Percentiles rank a stretch among this genome's conserved stretches.
Conservation (phyloP, 2,797 vertebrate species). For the Buceros bicornis region DNA sequence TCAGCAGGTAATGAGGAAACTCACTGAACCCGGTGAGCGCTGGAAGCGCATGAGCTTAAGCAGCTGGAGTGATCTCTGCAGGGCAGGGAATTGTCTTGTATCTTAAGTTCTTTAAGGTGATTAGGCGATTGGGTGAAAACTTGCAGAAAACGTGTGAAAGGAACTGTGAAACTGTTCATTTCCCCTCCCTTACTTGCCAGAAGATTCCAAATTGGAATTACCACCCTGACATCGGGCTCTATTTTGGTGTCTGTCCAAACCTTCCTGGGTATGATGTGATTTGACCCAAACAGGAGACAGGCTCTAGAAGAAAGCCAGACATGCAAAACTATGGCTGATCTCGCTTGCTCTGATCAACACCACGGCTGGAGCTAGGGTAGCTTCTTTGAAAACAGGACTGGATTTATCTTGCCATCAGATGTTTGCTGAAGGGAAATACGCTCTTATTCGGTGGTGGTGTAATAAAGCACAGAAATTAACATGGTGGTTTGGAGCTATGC, state of each 20-base stretch:
- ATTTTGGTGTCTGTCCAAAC: not conserved
- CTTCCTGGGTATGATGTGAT: not conserved
- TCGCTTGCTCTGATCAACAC: not conserved
- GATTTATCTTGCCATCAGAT: not conserved
- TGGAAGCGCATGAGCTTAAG: not conserved
- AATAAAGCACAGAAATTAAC: not conserved
- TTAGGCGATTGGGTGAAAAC: not conserved
- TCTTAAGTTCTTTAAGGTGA: not conserved
- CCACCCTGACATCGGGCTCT: fast-evolving
- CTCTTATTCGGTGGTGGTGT: not conserved
- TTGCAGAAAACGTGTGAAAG: not conserved
- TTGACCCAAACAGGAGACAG: not conserved
- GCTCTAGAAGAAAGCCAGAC: not conserved
- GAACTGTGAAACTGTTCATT: not conserved
- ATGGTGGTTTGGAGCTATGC: not conserved
- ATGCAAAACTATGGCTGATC: not conserved
- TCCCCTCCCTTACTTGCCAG: not conserved
- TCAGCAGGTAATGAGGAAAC: not conserved
- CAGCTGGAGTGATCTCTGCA: not conserved
- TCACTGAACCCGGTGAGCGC: not conserved
- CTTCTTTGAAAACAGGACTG: not conserved
- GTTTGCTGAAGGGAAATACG: not conserved
- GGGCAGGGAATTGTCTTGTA: not conserved
- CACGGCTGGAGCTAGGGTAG: not conserved
- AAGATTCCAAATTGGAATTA: not conserved